Conservation (phyloP, 2,888 invertebrate genomes). For the Stenodema calcarata region DNA sequence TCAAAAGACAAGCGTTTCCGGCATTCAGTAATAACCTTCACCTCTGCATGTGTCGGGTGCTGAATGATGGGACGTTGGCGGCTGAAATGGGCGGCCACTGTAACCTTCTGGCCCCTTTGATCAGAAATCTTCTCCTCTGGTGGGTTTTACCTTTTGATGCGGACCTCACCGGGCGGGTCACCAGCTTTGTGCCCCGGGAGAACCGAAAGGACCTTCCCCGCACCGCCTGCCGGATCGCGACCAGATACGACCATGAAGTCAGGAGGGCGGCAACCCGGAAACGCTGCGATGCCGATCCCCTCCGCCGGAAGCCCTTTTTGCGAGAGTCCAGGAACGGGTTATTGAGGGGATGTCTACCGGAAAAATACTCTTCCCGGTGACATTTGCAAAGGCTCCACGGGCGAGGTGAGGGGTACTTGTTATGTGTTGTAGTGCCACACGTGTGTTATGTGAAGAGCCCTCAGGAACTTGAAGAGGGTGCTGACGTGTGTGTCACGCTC, state of each 20-base stretch:
- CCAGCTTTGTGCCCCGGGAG: slow-evolving; percentile 4
- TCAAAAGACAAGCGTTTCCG: background rate
- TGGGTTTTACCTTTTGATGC: slow-evolving; percentile 29
- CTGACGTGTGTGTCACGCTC: too few species aligned
- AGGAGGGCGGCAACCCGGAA: background rate
- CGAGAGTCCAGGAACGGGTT: background rate
- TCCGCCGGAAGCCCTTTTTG: background rate
- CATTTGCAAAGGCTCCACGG: background rate
- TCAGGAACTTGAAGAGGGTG: too few species aligned
- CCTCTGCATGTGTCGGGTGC: background rate
- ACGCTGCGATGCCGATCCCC: background rate
- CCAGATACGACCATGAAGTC: background rate
- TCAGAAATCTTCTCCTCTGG: slow-evolving; percentile 29
- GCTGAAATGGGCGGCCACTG: background rate
- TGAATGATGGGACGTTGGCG: background rate
- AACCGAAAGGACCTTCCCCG: background rate
- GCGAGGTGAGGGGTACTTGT: too few species aligned
- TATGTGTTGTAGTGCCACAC: too few species aligned
- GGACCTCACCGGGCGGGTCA: background rate
- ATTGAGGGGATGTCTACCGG: background rate
- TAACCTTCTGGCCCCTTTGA: slow-evolving; percentile 26
- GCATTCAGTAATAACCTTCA: background rate
- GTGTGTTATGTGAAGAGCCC: too few species aligned
- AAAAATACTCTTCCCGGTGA: background rate
- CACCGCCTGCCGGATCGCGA: background rate